phyloP scores from a whole-genome alignment of 2,888 invertebrate species.

The Galerucella nymphaeae region DNA sequence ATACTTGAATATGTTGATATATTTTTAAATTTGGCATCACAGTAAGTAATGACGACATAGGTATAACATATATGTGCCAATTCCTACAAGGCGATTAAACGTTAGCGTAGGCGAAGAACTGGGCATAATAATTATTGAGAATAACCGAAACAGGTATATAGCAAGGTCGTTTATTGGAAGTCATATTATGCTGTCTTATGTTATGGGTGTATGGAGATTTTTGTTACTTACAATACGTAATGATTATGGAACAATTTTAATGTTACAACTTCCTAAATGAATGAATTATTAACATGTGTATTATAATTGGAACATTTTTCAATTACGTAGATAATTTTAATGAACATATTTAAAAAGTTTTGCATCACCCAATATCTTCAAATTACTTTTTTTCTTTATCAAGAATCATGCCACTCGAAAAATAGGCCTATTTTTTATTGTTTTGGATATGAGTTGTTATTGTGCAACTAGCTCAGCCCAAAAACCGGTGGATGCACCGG shows the following conservation, averaged over 20 bases:
- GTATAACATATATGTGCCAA: not conserved
- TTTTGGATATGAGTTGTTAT: too few relatives aligned
- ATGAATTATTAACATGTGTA: not conserved
- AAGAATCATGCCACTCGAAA: too few relatives aligned
- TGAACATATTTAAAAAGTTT: too few relatives aligned
- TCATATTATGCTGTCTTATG: slow-evolving; percentile 1
- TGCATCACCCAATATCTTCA: too few relatives aligned
- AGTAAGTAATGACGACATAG: slow-evolving; percentile 1
- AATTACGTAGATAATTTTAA: too few relatives aligned
- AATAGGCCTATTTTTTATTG: too few relatives aligned
- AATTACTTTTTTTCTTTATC: too few relatives aligned
- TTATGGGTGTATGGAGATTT: not conserved
- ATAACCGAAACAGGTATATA: slow-evolving; percentile 33
- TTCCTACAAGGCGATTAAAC: slow-evolving; percentile 8
- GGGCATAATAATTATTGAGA: slow-evolving; percentile 17
- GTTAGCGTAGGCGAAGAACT: slow-evolving; percentile 29
- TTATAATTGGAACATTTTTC: too few relatives aligned
- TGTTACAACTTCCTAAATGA: not conserved
- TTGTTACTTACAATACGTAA: not conserved
- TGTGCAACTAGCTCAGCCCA: too few relatives aligned
- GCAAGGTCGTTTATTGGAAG: slow-evolving; percentile 25
- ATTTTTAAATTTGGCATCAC: slow-evolving; percentile 3
- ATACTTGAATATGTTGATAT: not conserved
- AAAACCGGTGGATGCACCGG: too few relatives aligned
- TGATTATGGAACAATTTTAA: not conserved